Evolutionary conservation across 2,797 vertebrate genomes (phyloP), one percentile per base, ranked within the genome.

Genomic region (Ataeniobius toweri): DNA sequence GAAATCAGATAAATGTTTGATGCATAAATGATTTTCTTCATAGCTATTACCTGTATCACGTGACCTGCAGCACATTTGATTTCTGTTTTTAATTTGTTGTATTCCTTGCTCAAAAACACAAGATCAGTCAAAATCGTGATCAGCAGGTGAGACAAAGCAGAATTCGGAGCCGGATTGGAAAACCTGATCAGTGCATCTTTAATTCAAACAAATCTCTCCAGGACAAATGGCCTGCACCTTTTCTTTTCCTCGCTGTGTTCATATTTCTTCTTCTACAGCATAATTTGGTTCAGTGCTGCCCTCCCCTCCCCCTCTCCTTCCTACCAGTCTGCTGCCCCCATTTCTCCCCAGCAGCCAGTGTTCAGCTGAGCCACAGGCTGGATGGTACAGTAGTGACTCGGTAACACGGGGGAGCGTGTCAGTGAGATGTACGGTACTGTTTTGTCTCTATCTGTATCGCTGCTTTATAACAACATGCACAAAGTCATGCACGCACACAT

Each of bases 381-480:
- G 85, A 85, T 82, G 39, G 79, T 83, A 82, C 84, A 80, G 86
- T 74, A 78, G 80, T 73, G 80, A 73, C 76, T 81, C 72, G 39
- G 53, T 71, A 81, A 83, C 85, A 84, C 78, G 7, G 5, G 72
- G 85, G 78, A 83, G 75, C 63, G 6, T 70, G 75, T 81, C 83
- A 61, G 69, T 79, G 70, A 83, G 84, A 79, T 78, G 77, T 76
- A 83, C 83, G 56, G 10, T 12, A 12, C 7, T 26, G 56, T 58
- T 85, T 78, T 89, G 80, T 86, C 70, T 74, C 55, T 82, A 59
- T 83, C 76, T 84, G 77, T 87, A 87, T 83, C 63, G 75, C 77
- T 80, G 86, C 70, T 81, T 77, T 81, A 76, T 72, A 75, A 81
- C 75, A 74, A 36, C 67, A 41, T 65, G 50, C 69, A 31, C 77